phyloP scores from a whole-genome alignment of 1,140 invertebrate genomes.

The Sitophilus oryzae region DNA sequence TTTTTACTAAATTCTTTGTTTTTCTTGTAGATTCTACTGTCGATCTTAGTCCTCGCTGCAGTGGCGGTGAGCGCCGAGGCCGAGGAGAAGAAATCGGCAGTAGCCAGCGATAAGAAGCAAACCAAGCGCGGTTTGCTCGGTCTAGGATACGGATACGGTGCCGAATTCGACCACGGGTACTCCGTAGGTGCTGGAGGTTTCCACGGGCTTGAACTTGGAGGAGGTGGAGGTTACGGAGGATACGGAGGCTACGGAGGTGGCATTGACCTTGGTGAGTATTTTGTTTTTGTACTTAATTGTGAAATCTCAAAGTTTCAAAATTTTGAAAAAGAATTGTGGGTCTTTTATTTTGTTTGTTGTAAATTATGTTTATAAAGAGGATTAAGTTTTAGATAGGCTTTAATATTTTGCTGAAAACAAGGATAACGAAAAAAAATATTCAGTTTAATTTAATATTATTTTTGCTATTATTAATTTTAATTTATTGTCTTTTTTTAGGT shows the following conservation, averaged over 20 bases:
- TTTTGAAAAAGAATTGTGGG: too few species aligned
- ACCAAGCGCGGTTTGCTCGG: conserved; percentile 55
- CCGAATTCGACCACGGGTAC: conserved; percentile 54
- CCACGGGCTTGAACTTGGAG: conserved; percentile 33
- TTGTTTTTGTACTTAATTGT: too few species aligned
- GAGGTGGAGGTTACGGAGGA: conserved; percentile 19
- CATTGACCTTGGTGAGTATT: conserved; percentile 19
- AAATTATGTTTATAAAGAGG: too few species aligned
- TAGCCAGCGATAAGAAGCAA: conserved; percentile 59
- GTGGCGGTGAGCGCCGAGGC: conserved; percentile 55
- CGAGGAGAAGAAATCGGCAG: conserved; percentile 55
- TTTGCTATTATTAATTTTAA: background rate
- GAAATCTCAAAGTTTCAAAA: too few species aligned
- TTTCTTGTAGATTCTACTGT: conserved; percentile 59
- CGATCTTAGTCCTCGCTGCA: conserved; percentile 65
- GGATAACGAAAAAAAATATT: too few species aligned
- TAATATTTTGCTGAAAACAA: too few species aligned
- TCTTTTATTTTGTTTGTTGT: too few species aligned
- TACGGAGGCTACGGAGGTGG: conserved; percentile 14
- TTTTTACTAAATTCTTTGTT: conserved; percentile 13
- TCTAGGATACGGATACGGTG: conserved; percentile 55
- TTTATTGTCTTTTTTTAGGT: conserved; percentile 19
- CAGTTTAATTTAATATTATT: too few species aligned
- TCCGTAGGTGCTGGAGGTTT: conserved; percentile 46
- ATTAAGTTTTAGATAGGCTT: too few species aligned